These are phyloP conservation scores for Hippocampus abdominalis DNA, from an alignment of 2,113 vertebrate species.

Conservation along the genomic window DNA sequence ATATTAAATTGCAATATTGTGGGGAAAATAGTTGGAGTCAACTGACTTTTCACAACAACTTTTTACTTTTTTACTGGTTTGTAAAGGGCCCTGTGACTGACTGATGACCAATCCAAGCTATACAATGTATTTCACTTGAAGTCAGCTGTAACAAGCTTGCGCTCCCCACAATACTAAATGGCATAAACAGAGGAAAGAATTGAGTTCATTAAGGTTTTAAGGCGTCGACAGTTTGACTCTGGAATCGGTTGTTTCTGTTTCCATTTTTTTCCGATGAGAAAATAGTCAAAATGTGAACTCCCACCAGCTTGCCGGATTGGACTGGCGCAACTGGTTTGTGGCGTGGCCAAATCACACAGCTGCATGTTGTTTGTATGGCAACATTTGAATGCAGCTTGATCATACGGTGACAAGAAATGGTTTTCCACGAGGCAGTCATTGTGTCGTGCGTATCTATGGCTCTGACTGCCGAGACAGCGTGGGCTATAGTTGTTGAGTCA, in stretches of 20 bases:
- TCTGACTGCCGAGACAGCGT: slow-evolving; percentile 34
- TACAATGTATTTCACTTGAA: no score
- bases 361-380: slow-evolving; percentile 18
- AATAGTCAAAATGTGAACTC: background rate
- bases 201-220: background rate
- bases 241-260: background rate
- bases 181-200: background rate
- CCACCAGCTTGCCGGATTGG: background rate
- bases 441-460: slow-evolving; percentile 24
- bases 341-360: slow-evolving; percentile 35
- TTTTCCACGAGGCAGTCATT: slow-evolving; percentile 18
- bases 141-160: no score
- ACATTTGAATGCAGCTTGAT: slow-evolving; percentile 15
- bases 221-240: background rate
- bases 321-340: slow-evolving; percentile 12
- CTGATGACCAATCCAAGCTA: no score
- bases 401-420: slow-evolving; percentile 8
- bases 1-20: no score
- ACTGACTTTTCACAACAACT: no score
- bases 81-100: no score
- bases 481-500: slow-evolving; percentile 54
- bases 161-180: no score
- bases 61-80: no score
- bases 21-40: no score
- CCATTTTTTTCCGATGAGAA: background rate